Percentiles rank a stretch among this genome's conserved stretches.
phyloP scores from a whole-genome alignment of 2,113 vertebrate genomes.

The Oryzias curvinotus region DNA sequence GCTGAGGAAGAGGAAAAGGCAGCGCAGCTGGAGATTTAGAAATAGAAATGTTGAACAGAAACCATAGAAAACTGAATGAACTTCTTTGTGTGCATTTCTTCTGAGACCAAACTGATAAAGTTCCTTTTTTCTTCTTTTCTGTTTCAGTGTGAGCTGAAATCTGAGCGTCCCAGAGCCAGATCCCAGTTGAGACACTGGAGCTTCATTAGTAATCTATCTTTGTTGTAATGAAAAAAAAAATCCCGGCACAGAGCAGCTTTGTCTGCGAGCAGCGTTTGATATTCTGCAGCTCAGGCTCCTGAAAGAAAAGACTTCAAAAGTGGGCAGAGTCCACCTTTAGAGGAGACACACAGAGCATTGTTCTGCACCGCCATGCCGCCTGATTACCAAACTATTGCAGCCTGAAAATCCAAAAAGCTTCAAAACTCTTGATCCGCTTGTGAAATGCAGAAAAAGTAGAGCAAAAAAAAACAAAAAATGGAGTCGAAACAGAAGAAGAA shows the following conservation, averaged over 20 bases:
- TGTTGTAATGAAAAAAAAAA: conserved; percentile 19
- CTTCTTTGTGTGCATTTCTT: conserved; percentile 8
- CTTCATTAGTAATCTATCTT: conserved; percentile 62
- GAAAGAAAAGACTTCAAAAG: conserved; percentile 61
- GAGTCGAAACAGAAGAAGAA: no score
- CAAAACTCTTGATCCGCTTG: conserved; percentile 1
- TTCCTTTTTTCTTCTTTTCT: conserved; percentile 14
- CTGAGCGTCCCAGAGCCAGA: conserved; percentile 46
- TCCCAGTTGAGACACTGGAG: conserved; percentile 36
- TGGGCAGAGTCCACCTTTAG: conserved; percentile 52
- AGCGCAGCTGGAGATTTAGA: no score
- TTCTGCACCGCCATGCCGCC: conserved; percentile 11
- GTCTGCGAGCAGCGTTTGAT: conserved; percentile 57
- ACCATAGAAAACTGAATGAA: not conserved
- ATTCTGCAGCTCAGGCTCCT: conserved; percentile 44
- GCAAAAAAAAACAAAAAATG: no score
- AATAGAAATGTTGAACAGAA: no score
- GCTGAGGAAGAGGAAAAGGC: no score
- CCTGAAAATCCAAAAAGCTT: not conserved
- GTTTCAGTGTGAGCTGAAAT: conserved; percentile 43
- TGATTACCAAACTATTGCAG: not conserved
- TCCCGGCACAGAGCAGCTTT: conserved; percentile 58
- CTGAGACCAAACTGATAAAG: conserved; percentile 38
- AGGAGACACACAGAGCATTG: conserved; percentile 39
- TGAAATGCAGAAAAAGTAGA: not conserved